A percentile compares a stretch with the other conserved stretches of the same genome.
Conservation (phyloP, 2,797 vertebrate genomes). For the Microtus obscurus region DNA sequence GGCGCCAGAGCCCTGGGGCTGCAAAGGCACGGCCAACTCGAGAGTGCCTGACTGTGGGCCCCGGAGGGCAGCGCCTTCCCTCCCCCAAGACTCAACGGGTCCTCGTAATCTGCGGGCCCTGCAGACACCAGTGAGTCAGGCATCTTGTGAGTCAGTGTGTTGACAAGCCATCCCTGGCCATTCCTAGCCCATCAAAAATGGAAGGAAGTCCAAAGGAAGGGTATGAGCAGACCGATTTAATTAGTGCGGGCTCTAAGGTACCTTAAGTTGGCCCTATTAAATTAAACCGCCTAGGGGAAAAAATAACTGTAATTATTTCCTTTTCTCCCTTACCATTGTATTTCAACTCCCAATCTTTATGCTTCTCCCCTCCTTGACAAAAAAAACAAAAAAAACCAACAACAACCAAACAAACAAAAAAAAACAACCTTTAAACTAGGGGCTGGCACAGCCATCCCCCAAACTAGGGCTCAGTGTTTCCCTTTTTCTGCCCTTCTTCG, state of each 20-base stretch:
- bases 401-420: too few species aligned
- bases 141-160: constrained; percentile 80
- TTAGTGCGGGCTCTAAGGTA: constrained; percentile 77
- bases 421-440: constrained; percentile 70
- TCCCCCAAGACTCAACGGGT: constrained; percentile 25
- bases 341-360: constrained; percentile 65
- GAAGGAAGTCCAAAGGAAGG: constrained; percentile 75
- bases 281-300: constrained; percentile 77
- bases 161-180: constrained; percentile 71
- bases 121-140: constrained; percentile 80
- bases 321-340: constrained; percentile 69
- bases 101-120: constrained; percentile 52
- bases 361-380: constrained; percentile 70
- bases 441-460: constrained; percentile 26
- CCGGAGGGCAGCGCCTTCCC: constrained; percentile 52
- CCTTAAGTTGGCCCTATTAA: constrained; percentile 75
- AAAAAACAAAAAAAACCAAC: too few species aligned
- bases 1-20: background rate
- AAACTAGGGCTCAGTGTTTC: constrained; percentile 51
- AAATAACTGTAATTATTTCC: constrained; percentile 83
- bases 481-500: constrained; percentile 58
- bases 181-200: constrained; percentile 72
- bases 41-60: background rate
- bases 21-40: background rate
- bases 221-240: constrained; percentile 75